Conservation (phyloP, 35 echinoderm and acorn worm genomes). For the Chiridota heheva region DNA sequence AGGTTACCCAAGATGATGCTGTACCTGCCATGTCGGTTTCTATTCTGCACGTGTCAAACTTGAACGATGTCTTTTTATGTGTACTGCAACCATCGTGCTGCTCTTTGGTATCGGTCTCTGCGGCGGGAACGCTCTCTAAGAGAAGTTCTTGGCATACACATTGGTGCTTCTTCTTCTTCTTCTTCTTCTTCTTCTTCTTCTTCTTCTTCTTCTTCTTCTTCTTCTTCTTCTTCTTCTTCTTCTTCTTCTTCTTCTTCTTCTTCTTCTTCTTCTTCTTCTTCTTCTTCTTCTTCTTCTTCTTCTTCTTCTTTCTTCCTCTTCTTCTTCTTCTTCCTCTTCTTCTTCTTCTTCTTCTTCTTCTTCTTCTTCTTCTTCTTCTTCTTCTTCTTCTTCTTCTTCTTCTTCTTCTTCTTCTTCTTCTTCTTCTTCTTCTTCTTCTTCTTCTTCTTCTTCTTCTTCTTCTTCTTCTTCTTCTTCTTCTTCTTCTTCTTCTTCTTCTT, state of each 20-base stretch:
- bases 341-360: conserved; percentile 30
- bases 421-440: neutral
- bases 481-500: neutral
- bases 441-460: neutral
- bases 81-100: too few relatives aligned
- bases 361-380: conserved; percentile 34
- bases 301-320: conserved; percentile 31
- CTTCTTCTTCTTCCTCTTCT: conserved; percentile 24
- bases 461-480: neutral
- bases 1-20: too few relatives aligned
- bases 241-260: conserved; percentile 34
- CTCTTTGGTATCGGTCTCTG: too few relatives aligned
- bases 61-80: too few relatives aligned
- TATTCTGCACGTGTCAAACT: too few relatives aligned
- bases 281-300: conserved; percentile 34
- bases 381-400: conserved; percentile 4
- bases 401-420: neutral
- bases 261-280: conserved; percentile 34
- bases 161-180: conserved; percentile 34
- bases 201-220: conserved; percentile 34
- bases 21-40: too few relatives aligned
- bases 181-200: conserved; percentile 34
- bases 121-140: too few relatives aligned
- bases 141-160: too few relatives aligned
- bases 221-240: conserved; percentile 34